Percentiles rank a stretch among this genome's conserved stretches.
phyloP scores from a whole-genome alignment of 2,113 vertebrate genomes.

The Brachionichthys hirsutus region DNA sequence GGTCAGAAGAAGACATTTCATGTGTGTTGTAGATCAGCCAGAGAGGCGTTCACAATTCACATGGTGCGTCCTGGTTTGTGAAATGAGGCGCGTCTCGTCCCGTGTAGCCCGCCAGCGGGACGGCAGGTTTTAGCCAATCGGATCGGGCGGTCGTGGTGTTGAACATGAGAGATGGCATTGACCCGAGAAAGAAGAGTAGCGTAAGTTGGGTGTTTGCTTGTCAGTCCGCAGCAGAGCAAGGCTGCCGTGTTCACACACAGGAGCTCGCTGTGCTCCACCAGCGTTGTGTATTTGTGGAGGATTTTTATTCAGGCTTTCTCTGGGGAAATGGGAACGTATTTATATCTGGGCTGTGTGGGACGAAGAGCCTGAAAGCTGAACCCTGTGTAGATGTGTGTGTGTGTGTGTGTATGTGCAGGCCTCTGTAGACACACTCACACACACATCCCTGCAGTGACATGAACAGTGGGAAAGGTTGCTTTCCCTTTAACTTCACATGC shows the following conservation, averaged over 20 bases:
- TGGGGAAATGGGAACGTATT: slow-evolving; percentile 52
- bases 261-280: not conserved
- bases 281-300: slow-evolving; percentile 14
- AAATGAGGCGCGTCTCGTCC: slow-evolving; percentile 7
- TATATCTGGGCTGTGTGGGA: slow-evolving; percentile 49
- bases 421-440: slow-evolving; percentile 14
- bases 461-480: slow-evolving; percentile 60
- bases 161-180: slow-evolving; percentile 26
- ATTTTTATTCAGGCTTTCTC: slow-evolving; percentile 42
- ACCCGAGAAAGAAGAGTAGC: slow-evolving; percentile 8
- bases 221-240: not conserved
- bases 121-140: slow-evolving; percentile 7
- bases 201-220: slow-evolving; percentile 17
- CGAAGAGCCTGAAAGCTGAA: slow-evolving; percentile 31
- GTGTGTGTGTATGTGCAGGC: not conserved
- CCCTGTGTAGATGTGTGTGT: slow-evolving; percentile 2
- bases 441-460: slow-evolving; percentile 12
- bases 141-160: slow-evolving; percentile 34
- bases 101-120: not conserved
- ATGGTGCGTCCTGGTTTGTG: too few species aligned
- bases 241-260: not conserved
- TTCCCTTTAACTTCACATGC: slow-evolving; percentile 48
- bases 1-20: too few species aligned
- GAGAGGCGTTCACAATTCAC: too few species aligned
- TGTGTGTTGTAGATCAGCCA: too few species aligned